Base-by-base conservation (phyloP, 2,797 vertebrate genomes). In the Enteromius viviparus region DNA sequence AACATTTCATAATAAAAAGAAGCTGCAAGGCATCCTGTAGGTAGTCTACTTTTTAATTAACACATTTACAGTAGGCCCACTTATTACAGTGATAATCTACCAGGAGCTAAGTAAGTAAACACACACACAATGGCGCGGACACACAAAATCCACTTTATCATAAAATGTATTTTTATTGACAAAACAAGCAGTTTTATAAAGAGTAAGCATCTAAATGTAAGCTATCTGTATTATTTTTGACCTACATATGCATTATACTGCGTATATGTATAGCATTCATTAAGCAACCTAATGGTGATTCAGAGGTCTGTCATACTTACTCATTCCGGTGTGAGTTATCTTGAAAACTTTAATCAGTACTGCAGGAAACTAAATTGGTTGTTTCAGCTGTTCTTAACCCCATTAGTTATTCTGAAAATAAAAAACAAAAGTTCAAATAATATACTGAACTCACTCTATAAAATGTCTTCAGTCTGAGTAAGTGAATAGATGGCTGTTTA, bases 61-160 rank as follows among this genome's bases (percentile, higher is more conserved):
- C 3, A 58, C 1, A 58, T 42, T 75, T 75, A 55, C 72, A 75
- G 72, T 55, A n/a, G 71, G 69, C 69, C 23, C 49, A 75, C 19
- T 8, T 76, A 23, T 60, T 40, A 45, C 21, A 70, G 68, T 32
- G 60, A 32, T 64, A 55, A 37, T 58, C 21, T 53, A 40, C 21
- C 7, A 17, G 51, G 34, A 23, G 53, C 12, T 14, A 40, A 34
- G n/a, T 0, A 74, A 34, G 10, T 26, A 76, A 6, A 14, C 53
- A 60, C 6, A 49, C 7, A 12, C 17, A 74, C 29, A 55, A 45
- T 49, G 4, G 23, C 11, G 5, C 58, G 6, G 10, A 69, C 66
- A 58, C 66, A 58, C 34, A 19, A 11, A 29, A 45, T 6, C 1
- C 14, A 58, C 11, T 37, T 75, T 75, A 68, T 40, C 65, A 37